Percentiles rank a stretch among this genome's conserved stretches.
Conservation (phyloP, 2,113 vertebrate genomes). For the Oplegnathus fasciatus region DNA sequence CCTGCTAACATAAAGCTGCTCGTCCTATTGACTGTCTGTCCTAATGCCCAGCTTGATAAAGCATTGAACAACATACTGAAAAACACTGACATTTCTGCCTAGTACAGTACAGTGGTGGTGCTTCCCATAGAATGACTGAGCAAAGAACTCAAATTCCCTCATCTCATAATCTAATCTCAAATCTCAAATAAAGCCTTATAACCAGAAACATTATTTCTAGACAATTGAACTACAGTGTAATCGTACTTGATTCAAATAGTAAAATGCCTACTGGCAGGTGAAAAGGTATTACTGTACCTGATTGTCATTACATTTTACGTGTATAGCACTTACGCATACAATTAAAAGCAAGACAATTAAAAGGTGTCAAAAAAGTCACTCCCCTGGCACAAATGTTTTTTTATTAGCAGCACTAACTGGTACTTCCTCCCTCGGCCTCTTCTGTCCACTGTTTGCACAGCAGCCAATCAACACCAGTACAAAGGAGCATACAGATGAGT, state of each 20-base stretch:
- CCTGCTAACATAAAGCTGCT: slow-evolving; percentile 61
- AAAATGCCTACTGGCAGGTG: background rate
- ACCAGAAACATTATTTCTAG: background rate
- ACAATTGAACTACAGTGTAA: background rate
- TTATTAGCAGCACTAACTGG: slow-evolving; percentile 16
- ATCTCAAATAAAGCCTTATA: background rate
- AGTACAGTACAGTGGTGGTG: background rate
- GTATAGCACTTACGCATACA: background rate
- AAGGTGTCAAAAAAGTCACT: slow-evolving; percentile 31
- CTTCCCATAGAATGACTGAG: background rate
- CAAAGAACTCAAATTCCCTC: background rate
- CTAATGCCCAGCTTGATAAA: slow-evolving; percentile 53
- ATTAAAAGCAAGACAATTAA: slow-evolving; percentile 34
- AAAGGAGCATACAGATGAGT: slow-evolving; percentile 54
- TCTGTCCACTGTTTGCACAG: slow-evolving; percentile 29
- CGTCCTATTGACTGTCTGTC: slow-evolving; percentile 53
- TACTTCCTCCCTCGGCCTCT: slow-evolving; percentile 18
- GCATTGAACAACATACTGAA: slow-evolving; percentile 36
- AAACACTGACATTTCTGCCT: slow-evolving; percentile 23
- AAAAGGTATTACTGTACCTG: background rate
- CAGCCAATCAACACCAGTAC: slow-evolving; percentile 61
- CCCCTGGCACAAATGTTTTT: slow-evolving; percentile 25
- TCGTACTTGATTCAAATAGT: background rate
- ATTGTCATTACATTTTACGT: slow-evolving; percentile 4
- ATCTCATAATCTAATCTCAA: background rate